phyloP scores from a whole-genome alignment of 2,113 vertebrate genomes.

The Pluvialis apricaria region DNA sequence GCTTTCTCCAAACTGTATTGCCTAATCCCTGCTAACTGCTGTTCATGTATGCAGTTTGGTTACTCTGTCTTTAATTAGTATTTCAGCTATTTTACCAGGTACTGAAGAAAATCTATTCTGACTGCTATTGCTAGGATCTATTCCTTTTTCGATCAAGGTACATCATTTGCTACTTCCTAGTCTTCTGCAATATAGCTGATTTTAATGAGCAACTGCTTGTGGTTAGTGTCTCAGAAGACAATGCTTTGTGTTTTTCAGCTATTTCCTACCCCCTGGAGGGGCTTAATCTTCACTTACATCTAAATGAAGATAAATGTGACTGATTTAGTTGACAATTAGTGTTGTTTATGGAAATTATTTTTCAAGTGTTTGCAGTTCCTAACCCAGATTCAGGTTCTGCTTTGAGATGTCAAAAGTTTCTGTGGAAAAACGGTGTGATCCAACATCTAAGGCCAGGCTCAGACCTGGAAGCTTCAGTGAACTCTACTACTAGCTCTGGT shows the following conservation, averaged over 20 bases:
- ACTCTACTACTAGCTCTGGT: not conserved
- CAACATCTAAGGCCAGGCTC: not conserved
- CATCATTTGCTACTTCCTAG: not conserved
- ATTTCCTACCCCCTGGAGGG: not conserved
- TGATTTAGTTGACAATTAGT: slow-evolving; percentile 22
- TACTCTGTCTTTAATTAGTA: slow-evolving; percentile 21
- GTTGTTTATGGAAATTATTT: slow-evolving; percentile 5
- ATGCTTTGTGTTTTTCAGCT: slow-evolving; percentile 25
- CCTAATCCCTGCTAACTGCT: not conserved
- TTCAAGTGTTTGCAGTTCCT: not conserved
- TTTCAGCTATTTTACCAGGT: slow-evolving; percentile 14
- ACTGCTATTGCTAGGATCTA: not conserved
- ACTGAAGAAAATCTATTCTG: not conserved
- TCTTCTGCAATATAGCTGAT: not conserved
- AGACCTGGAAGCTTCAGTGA: not conserved
- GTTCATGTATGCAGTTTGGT: not conserved
- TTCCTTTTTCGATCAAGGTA: not conserved
- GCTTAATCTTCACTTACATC: slow-evolving; percentile 12
- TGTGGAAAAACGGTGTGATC: not conserved
- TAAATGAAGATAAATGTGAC: slow-evolving; percentile 20
- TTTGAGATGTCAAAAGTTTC: not conserved
- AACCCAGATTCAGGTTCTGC: not conserved
- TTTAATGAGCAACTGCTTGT: slow-evolving; percentile 8
- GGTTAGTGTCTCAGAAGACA: not conserved
- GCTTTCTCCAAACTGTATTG: not conserved